Conservation (phyloP, 2,113 vertebrate species). For the Sminthopsis crassicaudata region DNA sequence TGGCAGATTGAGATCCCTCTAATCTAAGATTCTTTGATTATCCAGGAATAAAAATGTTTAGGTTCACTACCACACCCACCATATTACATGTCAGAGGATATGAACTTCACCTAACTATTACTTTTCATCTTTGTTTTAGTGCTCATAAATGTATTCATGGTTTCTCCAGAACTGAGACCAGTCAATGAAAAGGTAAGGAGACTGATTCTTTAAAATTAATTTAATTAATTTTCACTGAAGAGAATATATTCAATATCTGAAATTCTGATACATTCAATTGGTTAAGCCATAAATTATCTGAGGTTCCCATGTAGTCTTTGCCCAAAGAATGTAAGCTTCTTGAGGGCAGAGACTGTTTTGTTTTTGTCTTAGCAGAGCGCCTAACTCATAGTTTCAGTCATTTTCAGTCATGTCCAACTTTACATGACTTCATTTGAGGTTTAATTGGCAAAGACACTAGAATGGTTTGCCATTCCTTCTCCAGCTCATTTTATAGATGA, state of each 20-base stretch:
- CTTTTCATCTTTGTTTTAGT: slow-evolving; percentile 82
- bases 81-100: neutral
- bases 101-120: neutral
- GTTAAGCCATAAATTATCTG: neutral
- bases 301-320: neutral
- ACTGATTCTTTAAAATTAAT: neutral
- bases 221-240: neutral
- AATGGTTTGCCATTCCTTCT: neutral
- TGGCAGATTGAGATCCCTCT: neutral
- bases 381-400: neutral
- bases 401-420: neutral
- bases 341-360: neutral
- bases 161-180: slow-evolving; percentile 91
- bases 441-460: neutral
- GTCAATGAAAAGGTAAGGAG: slow-evolving; percentile 88
- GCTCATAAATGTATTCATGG: slow-evolving; percentile 90
- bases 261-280: neutral
- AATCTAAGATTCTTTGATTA: neutral
- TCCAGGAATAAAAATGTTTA: neutral
- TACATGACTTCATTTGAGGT: neutral
- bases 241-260: neutral
- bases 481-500: neutral
- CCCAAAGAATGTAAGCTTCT: neutral
- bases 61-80: neutral
- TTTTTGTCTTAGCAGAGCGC: neutral